Evolutionary conservation across 2,888 invertebrate species (phyloP).

Genomic region (Lamproptera curius): DNA sequence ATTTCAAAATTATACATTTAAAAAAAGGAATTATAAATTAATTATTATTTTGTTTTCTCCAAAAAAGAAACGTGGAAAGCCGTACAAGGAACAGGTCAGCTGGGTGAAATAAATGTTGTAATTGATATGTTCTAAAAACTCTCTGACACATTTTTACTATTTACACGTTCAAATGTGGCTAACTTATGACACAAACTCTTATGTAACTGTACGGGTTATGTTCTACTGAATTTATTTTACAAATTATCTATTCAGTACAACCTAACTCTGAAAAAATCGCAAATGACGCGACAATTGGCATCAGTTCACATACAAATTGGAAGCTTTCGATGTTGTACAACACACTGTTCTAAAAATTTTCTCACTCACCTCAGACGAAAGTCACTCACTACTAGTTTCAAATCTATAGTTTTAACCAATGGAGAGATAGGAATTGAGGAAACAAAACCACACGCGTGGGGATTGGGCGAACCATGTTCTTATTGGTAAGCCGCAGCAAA

Average conservation of each 20-base stretch:
- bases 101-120: slow-evolving; percentile 64
- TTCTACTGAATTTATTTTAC: slow-evolving; percentile 22
- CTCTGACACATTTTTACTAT: slow-evolving; percentile 41
- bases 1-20: neutral
- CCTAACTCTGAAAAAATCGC: slow-evolving; percentile 26
- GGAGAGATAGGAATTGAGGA: too few relatives aligned
- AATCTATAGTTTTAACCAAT: too few relatives aligned
- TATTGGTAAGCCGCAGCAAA: too few relatives aligned
- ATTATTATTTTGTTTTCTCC: slow-evolving; percentile 67
- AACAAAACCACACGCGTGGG: too few relatives aligned
- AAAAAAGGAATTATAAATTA: slow-evolving; percentile 30
- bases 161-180: slow-evolving; percentile 55
- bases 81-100: slow-evolving; percentile 90
- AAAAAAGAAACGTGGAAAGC: slow-evolving; percentile 84
- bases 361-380: slow-evolving; percentile 10
- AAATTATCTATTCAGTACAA: slow-evolving; percentile 18
- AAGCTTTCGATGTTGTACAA: slow-evolving; percentile 32
- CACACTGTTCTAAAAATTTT: slow-evolving; percentile 20
- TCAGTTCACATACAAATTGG: slow-evolving; percentile 24
- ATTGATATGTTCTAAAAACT: slow-evolving; percentile 60
- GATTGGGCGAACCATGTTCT: too few relatives aligned
- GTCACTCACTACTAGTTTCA: slow-evolving; percentile 21
- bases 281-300: slow-evolving; percentile 28
- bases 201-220: slow-evolving; percentile 22
- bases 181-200: slow-evolving; percentile 47